phyloP scores from a whole-genome alignment of 2,888 invertebrate genomes.

The Meiosimyza platycephala region DNA sequence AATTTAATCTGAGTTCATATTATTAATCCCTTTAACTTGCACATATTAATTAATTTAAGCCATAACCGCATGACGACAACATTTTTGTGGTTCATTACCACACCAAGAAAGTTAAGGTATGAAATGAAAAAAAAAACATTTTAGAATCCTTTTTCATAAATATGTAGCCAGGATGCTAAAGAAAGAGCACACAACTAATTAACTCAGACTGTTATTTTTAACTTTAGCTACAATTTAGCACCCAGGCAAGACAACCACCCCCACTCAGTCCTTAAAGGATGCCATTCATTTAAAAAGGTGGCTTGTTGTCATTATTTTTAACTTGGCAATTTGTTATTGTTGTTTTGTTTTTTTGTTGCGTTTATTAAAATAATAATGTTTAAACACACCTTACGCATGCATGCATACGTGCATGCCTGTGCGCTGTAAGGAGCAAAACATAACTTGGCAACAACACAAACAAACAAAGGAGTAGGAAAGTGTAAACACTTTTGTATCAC shows the following conservation, averaged over 20 bases:
- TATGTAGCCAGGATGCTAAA: too few species aligned
- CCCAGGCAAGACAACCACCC: background rate
- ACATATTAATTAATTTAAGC: constrained; percentile 7
- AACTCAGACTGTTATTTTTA: too few species aligned
- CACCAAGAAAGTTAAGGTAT: background rate
- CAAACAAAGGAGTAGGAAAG: background rate
- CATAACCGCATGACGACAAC: constrained; percentile 43
- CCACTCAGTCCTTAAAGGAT: background rate
- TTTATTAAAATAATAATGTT: constrained; percentile 33
- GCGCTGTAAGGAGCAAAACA: background rate
- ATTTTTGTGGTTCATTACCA: constrained; percentile 49
- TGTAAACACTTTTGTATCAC: constrained; percentile 16
- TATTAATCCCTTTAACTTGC: too few species aligned
- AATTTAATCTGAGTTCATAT: too few species aligned
- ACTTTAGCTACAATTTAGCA: too few species aligned
- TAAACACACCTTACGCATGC: constrained; percentile 7
- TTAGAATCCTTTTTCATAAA: too few species aligned
- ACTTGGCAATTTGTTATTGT: constrained; percentile 19
- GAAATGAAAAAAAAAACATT: too few species aligned
- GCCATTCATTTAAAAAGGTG: background rate
- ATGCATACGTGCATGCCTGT: background rate
- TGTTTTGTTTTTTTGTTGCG: constrained; percentile 10
- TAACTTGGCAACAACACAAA: background rate
- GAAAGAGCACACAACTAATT: too few species aligned
- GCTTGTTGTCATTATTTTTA: constrained; percentile 15